Evolutionary conservation across 2,888 invertebrate species (phyloP).

Genomic region (Pachycephus smyrnensis): DNA sequence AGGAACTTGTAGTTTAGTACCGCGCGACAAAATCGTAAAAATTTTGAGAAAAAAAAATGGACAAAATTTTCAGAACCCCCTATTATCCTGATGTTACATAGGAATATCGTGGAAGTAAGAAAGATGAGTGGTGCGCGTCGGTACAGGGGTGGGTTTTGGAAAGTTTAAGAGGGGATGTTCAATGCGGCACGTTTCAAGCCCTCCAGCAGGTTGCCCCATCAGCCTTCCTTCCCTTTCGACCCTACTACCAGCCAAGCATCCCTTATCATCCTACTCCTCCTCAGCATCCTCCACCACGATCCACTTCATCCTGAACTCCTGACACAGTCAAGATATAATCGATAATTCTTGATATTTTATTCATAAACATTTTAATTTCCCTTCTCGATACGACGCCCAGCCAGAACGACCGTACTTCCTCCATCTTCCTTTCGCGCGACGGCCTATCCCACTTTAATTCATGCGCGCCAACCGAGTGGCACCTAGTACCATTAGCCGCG

Average conservation of each 20-base stretch:
- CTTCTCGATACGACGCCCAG: not conserved
- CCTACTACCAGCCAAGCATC: not conserved
- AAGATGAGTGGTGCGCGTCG: not conserved
- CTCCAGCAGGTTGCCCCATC: conserved; percentile 25
- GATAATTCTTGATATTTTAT: conserved; percentile 46
- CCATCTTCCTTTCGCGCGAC: not conserved
- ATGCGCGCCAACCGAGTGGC: not conserved
- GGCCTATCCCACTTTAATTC: conserved; percentile 21
- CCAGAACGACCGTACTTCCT: not conserved
- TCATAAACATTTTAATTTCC: conserved; percentile 47
- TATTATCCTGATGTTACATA: not conserved
- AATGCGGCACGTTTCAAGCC: conserved; percentile 41
- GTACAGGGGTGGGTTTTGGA: not conserved
- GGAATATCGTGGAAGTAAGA: not conserved
- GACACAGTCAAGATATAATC: conserved; percentile 47
- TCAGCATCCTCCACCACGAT: not conserved
- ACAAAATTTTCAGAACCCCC: not conserved
- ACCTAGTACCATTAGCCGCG: not conserved
- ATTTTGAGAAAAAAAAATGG: not conserved
- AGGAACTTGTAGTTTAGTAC: not conserved
- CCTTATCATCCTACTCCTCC: not conserved
- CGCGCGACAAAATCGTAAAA: not conserved
- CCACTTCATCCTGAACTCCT: conserved; percentile 43
- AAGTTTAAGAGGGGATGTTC: not conserved
- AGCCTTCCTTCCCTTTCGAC: conserved; percentile 26